Base-by-base conservation (phyloP, 1,140 invertebrate genomes). In the Scaptomyza pallida region DNA sequence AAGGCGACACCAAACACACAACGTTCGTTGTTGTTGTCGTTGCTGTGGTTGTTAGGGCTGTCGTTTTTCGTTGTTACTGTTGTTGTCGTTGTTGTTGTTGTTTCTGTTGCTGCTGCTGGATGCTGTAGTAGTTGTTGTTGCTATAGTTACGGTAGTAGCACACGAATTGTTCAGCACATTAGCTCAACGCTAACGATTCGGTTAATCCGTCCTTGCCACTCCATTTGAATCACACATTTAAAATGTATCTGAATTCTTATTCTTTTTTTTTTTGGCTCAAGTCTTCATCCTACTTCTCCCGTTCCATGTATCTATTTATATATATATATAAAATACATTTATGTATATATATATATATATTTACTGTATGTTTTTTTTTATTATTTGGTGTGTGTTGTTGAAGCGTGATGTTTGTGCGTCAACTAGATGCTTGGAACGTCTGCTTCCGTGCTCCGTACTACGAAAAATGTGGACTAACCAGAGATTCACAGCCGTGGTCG, bases 391-490 rank as follows among this genome's bases (percentile, higher is more conserved):
- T 62, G 15, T 13, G 21, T 23, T 52, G 50, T 13, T 43, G 5
- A 47, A 47, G 43, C 67, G 43, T 48, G 59, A 57, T 52, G 35
- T 71, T 59, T 61, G 47, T 72, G 50, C 50, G 64, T 56, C 26
- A 37, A 59, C 35, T 35, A 48, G 62, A 50, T 45, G 41, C 64
- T 40, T 60, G 57, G 57, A 63, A 47, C 57, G 71, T 69, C 70
- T 69, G 63, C 45, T 59, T 60, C 52, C 73, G 52, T 63, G 63
- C 73, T 59, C 52, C 35, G 63, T 69, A 56, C 51, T 62, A 73
- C 43, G 63, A 62, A 56, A 60, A 76, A 69, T 76, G 73, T 73
- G 72, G 61, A 50, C 43, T 64, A 45, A 19, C 62, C 30, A 16
- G 40, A 62, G 71, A 76, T 69, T 59, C 62, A 55, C 73, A 57